Evolutionary conservation across 2,888 invertebrate species (phyloP), one percentile per base, ranked within the genome.

Genomic region (Pheosia gnoma): DNA sequence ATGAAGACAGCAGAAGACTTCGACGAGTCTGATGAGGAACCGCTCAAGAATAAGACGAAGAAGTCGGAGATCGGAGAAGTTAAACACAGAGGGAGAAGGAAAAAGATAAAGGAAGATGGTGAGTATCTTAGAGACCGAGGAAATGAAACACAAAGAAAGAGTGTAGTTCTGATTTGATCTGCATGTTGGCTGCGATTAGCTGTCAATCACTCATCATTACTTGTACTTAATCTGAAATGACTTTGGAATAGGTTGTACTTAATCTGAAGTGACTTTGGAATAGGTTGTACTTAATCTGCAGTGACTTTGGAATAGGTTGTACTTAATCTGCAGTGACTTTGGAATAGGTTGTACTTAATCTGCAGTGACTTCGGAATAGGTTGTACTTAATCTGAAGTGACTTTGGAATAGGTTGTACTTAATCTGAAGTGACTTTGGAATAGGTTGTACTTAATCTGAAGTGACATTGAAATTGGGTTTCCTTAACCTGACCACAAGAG

Each of bases 21-120:
- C 45, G 71, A 83, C 38, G 88, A 87, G 0, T 91, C 91, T 0
- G 91, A 91, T 7, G 89, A 91, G 13, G 91, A 91, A 53, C 91
- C 91, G 0, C 75, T 91, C 0, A 77, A 77, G 5, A 79, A 78
- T 58, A 75, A 68, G 57, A 72, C 63, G 58, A 56, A 57, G 63
- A 66, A 59, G 58, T 58, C 36, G 13, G 70, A n/a, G 9, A 61
- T 38, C 3, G 71, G 58, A 59, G 61, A 60, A 2, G 51, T 38
- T n/a, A 60, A 62, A 13, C 59, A 36, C 57, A 57, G 38, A 64
- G 57, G 41, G 53, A 59, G n/a, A 10, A 67, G n/a, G 68, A 67
- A 47, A 49, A 63, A 7, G 61, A 53, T 54, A 38, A 66, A 67
- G 6, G 5, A 47, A 47, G 47, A 47, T 47, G 47, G 39, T 62